phyloP scores from a whole-genome alignment of 2,888 invertebrate genomes.

The Reticulitermes lucifugus region DNA sequence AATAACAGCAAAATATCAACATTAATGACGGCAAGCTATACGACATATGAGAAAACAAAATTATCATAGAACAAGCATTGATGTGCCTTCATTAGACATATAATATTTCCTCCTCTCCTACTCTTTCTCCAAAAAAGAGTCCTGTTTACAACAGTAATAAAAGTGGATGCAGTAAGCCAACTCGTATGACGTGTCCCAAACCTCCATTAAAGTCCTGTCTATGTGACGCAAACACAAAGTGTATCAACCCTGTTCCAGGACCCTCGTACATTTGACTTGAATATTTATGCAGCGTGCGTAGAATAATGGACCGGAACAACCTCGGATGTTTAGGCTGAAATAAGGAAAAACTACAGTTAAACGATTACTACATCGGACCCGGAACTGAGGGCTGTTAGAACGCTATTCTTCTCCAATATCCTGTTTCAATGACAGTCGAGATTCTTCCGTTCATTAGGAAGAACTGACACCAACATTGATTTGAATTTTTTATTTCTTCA shows the following conservation, averaged over 20 bases:
- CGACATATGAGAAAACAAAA: not conserved
- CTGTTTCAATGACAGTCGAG: not conserved
- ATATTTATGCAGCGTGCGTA: not conserved
- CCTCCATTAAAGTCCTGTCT: constrained; percentile 17
- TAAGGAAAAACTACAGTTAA: not conserved
- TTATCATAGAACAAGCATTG: not conserved
- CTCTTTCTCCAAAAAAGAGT: not conserved
- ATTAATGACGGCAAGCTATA: not conserved
- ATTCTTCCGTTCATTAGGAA: not conserved
- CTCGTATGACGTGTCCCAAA: not conserved
- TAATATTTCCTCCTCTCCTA: too few relatives aligned
- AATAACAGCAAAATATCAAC: too few relatives aligned
- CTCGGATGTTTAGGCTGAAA: not conserved
- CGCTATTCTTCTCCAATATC: not conserved
- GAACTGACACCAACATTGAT: too few relatives aligned
- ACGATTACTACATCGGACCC: not conserved
- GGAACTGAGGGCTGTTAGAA: not conserved
- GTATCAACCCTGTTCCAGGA: not conserved
- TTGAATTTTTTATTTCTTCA: too few relatives aligned
- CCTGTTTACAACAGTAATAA: not conserved
- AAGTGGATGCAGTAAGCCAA: not conserved
- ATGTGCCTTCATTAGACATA: not conserved
- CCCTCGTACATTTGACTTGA: not conserved
- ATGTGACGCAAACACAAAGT: not conserved
- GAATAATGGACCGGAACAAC: not conserved